Conservation (phyloP, 1,140 invertebrate genomes). For the Lepeophtheirus salmonis region DNA sequence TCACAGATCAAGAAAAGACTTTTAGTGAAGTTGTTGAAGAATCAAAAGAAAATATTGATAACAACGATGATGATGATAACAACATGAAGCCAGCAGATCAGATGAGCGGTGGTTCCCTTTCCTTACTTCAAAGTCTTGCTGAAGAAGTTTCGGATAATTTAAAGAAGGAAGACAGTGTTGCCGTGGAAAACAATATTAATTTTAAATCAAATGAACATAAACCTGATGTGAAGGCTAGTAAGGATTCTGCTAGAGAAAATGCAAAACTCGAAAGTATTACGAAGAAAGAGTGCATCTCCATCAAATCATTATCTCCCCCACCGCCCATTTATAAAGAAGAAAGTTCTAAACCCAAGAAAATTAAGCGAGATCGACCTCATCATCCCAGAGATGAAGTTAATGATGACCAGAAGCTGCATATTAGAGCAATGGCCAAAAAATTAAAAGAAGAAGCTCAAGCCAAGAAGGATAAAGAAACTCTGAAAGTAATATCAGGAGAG, state of each 20-base stretch:
- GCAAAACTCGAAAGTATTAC: neutral
- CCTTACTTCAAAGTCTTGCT: constrained; percentile 9
- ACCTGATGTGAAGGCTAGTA: neutral
- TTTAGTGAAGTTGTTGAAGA: neutral
- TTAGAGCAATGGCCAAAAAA: constrained; percentile 1
- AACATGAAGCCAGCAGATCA: no score
- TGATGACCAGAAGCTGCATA: neutral
- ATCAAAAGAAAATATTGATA: neutral
- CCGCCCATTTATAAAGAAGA: neutral
- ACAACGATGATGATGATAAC: constrained; percentile 1
- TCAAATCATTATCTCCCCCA: no score
- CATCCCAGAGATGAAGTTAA: constrained; percentile 11
- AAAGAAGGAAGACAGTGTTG: neutral
- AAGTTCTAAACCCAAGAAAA: neutral
- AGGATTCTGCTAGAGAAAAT: neutral
- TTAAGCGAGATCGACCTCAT: neutral
- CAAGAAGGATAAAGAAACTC: constrained; percentile 9
- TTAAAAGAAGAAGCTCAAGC: constrained; percentile 10
- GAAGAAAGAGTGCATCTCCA: neutral
- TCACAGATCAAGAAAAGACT: neutral
- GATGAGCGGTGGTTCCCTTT: neutral
- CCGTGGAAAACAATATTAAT: neutral
- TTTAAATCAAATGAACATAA: neutral
- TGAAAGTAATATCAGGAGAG: neutral
- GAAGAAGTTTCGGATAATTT: constrained; percentile 12